phyloP scores from a whole-genome alignment of 2,888 invertebrate genomes.

The Tupiocoris notatus region DNA sequence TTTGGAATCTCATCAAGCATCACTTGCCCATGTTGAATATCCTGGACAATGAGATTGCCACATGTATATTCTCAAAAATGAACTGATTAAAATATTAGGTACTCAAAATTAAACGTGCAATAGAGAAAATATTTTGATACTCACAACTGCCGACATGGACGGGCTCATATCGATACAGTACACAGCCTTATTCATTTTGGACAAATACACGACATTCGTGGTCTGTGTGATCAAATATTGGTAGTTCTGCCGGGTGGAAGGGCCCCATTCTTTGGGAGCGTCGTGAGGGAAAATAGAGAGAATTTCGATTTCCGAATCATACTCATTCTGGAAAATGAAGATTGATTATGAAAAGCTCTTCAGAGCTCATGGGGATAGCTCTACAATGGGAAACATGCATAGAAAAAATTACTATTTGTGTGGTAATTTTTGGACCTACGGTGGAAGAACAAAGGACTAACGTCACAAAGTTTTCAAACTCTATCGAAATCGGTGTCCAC shows the following conservation, averaged over 20 bases:
- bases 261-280: conserved; percentile 56
- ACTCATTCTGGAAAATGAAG: conserved; percentile 55
- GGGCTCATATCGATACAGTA: conserved; percentile 77
- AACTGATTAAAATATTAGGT: background rate
- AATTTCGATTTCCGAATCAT: conserved; percentile 62
- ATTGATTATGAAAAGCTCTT: no score
- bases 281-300: conserved; percentile 64
- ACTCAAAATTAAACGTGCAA: no score
- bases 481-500: no score
- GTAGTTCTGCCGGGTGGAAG: conserved; percentile 55
- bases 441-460: no score
- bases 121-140: conserved; percentile 49
- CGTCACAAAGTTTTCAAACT: no score
- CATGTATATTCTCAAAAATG: background rate
- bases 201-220: conserved; percentile 66
- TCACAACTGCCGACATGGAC: conserved; percentile 69
- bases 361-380: no score
- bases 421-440: no score
- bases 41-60: conserved; percentile 53
- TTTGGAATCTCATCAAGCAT: conserved; percentile 63
- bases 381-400: background rate
- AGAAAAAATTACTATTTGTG: no score
- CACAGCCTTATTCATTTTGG: conserved; percentile 68
- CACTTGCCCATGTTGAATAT: conserved; percentile 62
- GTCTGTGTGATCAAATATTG: conserved; percentile 60